Evolutionary conservation across 2,113 vertebrate species (phyloP), one percentile per base, ranked within the genome.

Genomic region (Circaetus gallicus): DNA sequence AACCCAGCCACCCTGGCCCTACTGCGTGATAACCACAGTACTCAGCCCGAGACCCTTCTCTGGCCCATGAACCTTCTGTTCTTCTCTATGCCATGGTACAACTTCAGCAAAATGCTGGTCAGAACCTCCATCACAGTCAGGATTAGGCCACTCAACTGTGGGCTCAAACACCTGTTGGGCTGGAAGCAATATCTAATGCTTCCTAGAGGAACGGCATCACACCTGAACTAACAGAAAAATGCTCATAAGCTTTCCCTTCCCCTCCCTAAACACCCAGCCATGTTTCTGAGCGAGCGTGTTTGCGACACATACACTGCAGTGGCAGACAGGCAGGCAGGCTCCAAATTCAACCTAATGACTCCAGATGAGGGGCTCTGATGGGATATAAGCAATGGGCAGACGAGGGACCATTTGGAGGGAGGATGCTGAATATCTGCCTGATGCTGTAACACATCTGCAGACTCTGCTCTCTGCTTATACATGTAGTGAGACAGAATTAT

Each of bases 401-500:
- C 8, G 4, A 71, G 29, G 25, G 26, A 61, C 6, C 13, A 2
- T 42, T 34, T 56, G 42, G 29, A 82, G 25, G 22, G 20, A 89
- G 20, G 42, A 82, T 47, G 19, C 18, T 58, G 52, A 72, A 61
- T 22, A 72, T 4, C 53, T 29, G 24, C 47, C 42, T 2, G 1
- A 62, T 47, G 21, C 34, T 45, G 31, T 21, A 66, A 71, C 9
- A n/a, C 28, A 49, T 65, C 56, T 66, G 49, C 28, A 74, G 52
- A 38, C 20, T 66, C 38, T 45, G 45, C 43, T 47, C 47, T 72
- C 53, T 73, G 36, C 40, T 72, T 6, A 31, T 5, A 45, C 36
- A 14, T 4, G 1, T 47, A 0, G 0, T 29, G 17, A 73, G 18
- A 26, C 21, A 67, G 11, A 49, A 20, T 53, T 69, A 26, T 7